Conservation (phyloP, 2,113 vertebrate species). For the Ictalurus furcatus region DNA sequence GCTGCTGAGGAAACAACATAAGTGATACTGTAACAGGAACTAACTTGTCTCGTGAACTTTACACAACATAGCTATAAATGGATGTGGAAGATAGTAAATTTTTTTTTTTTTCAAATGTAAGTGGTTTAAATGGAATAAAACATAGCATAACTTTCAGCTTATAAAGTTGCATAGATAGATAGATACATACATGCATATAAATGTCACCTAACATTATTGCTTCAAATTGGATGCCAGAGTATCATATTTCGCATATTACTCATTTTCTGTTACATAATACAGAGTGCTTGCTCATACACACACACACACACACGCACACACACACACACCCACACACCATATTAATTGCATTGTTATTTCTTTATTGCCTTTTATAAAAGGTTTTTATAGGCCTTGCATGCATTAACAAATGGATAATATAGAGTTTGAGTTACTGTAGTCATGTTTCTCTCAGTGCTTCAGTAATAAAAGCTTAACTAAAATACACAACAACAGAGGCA, state of each 20-base stretch:
- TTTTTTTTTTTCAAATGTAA: background rate
- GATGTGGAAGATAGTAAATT: background rate
- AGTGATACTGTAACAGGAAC: too few species aligned
- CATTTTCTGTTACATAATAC: constrained; percentile 23
- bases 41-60: too few species aligned
- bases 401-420: background rate
- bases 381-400: background rate
- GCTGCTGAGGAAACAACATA: too few species aligned
- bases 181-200: background rate
- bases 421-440: background rate
- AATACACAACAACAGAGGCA: background rate
- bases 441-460: background rate
- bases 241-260: background rate
- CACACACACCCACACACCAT: constrained; percentile 26
- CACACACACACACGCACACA: constrained; percentile 4
- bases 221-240: background rate
- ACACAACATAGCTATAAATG: background rate
- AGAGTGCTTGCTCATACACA: background rate
- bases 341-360: background rate
- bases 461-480: background rate
- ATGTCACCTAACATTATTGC: background rate
- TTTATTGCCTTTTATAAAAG: background rate
- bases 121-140: background rate
- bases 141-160: background rate
- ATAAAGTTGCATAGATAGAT: background rate